phyloP scores from a whole-genome alignment of 2,113 vertebrate genomes.

The Malurus alboscapulatus region DNA sequence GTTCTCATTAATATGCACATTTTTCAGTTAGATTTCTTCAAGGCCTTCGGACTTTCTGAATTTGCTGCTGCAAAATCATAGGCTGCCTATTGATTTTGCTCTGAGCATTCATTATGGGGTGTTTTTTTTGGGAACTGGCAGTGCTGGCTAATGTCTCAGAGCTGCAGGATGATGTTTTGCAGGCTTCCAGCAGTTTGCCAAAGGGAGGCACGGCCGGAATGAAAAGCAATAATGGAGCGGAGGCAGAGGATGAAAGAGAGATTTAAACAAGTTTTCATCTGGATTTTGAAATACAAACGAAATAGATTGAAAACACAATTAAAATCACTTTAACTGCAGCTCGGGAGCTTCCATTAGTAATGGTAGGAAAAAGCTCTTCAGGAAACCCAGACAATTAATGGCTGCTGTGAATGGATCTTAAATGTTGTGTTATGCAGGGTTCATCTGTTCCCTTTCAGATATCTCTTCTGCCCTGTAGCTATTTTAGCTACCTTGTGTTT shows the following conservation, averaged over 20 bases:
- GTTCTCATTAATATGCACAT: background rate
- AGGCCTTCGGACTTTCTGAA: background rate
- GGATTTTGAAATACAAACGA: background rate
- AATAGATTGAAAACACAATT: background rate
- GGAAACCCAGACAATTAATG: background rate
- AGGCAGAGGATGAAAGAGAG: conserved; percentile 9
- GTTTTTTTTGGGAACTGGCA: background rate
- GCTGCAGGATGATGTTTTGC: conserved; percentile 21
- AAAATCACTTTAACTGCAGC: background rate
- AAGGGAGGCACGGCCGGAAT: background rate
- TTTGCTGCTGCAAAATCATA: background rate
- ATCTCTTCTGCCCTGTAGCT: background rate
- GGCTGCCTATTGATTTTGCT: background rate
- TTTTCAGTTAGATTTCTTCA: background rate
- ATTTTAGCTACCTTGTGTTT: conserved; percentile 29
- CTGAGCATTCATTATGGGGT: background rate
- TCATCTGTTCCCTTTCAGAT: conserved; percentile 48
- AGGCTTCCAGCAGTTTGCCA: conserved; percentile 29
- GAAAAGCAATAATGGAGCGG: background rate
- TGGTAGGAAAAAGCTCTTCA: background rate
- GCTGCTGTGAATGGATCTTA: background rate
- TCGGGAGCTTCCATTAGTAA: background rate
- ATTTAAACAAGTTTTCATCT: background rate
- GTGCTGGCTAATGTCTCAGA: background rate
- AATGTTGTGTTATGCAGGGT: background rate